These are phyloP conservation scores for Macrocentrus cingulum DNA, from an alignment of 1,140 invertebrate genomes.

Conservation along the genomic window DNA sequence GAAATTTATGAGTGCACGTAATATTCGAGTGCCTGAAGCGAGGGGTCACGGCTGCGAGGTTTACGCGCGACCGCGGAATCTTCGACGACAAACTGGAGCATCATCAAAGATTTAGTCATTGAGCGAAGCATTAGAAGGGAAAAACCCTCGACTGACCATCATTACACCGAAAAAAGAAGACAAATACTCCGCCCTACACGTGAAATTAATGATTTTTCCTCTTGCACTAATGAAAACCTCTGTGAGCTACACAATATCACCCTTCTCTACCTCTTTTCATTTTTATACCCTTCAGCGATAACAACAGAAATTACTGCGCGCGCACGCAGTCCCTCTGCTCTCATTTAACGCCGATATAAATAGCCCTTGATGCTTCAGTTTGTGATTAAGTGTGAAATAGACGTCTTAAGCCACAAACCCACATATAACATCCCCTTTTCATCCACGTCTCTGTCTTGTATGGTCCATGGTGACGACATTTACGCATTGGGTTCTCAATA, in stretches of 20 bases:
- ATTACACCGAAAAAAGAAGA: no score
- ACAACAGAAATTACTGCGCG: background rate
- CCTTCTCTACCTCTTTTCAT: background rate
- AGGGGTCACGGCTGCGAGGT: background rate
- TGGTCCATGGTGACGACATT: no score
- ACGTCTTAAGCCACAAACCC: background rate
- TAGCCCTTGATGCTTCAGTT: background rate
- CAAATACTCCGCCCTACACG: no score
- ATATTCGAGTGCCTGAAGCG: background rate
- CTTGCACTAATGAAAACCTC: no score
- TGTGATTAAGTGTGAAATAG: background rate
- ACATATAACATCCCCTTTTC: background rate
- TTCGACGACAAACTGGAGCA: no score
- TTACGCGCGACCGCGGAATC: background rate
- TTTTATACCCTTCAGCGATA: slow-evolving; percentile 2
- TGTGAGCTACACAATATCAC: no score
- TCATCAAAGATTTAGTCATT: no score
- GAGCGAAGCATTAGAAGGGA: no score
- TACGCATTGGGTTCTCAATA: no score
- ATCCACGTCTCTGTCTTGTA: no score
- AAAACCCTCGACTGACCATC: no score
- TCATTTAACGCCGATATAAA: slow-evolving; percentile 6
- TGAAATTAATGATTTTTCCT: no score
- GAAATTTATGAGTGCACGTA: background rate
- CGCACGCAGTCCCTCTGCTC: background rate